These are phyloP conservation scores for Panagrolaimus sp. DNA, from an alignment of 1,140 invertebrate species.

Conservation along the genomic window DNA sequence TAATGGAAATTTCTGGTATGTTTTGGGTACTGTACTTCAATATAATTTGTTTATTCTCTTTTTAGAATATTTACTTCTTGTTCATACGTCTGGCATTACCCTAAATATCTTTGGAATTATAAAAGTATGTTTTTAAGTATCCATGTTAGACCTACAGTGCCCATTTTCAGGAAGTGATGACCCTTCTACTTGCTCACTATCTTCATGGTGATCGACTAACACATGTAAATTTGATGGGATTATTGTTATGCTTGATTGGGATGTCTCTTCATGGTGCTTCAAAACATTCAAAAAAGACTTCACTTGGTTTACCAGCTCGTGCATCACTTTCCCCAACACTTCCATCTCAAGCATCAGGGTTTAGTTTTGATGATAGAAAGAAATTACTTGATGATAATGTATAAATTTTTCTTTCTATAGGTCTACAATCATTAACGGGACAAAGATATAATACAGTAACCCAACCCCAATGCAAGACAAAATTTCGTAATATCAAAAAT, in stretches of 20 bases:
- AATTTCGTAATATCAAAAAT: too few species aligned
- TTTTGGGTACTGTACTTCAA: too few species aligned
- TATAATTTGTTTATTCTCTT: not conserved
- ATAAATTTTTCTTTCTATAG: too few species aligned
- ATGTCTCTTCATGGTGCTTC: constrained; percentile 74
- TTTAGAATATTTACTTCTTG: constrained; percentile 84
- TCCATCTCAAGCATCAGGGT: constrained; percentile 4
- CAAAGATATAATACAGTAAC: too few species aligned
- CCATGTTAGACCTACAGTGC: not conserved
- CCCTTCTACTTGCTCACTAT: constrained; percentile 75
- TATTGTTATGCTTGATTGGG: constrained; percentile 79
- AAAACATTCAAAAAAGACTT: constrained; percentile 11
- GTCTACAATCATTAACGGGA: too few species aligned
- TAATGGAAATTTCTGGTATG: constrained; percentile 73
- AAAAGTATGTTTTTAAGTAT: constrained; percentile 69
- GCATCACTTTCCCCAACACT: not conserved
- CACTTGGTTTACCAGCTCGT: not conserved
- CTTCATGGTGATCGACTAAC: constrained; percentile 79
- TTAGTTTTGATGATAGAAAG: constrained; percentile 5
- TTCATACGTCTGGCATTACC: constrained; percentile 91
- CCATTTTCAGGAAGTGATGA: constrained; percentile 77
- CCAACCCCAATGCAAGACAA: too few species aligned
- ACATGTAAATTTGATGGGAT: constrained; percentile 75
- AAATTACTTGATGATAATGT: constrained; percentile 9
- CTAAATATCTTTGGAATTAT: constrained; percentile 89